These are phyloP conservation scores for Artibeus lituratus DNA, from an alignment of 2,797 vertebrate genomes.

Conservation along the genomic window DNA sequence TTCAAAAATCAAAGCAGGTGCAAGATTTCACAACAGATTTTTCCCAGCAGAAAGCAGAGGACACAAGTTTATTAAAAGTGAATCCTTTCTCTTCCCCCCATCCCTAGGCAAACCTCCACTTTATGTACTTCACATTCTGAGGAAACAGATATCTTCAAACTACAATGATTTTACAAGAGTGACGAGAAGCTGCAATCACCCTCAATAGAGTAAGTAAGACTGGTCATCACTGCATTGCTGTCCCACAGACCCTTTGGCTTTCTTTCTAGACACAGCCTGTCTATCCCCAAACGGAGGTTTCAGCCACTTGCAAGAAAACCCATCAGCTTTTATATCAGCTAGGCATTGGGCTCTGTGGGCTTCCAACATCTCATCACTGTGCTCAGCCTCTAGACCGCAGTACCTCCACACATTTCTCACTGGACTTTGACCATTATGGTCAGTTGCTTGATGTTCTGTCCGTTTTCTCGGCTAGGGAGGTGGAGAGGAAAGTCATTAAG, in stretches of 20 bases:
- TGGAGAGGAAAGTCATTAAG: background rate
- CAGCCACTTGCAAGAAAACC: background rate
- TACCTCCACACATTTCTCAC: background rate
- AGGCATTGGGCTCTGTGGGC: background rate
- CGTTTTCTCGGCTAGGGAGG: background rate
- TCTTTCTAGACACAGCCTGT: background rate
- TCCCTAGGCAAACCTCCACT: background rate
- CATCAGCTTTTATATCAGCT: background rate
- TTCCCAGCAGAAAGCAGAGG: background rate
- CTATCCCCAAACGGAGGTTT: background rate
- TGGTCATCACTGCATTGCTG: background rate
- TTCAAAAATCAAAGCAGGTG: background rate
- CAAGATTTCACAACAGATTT: background rate
- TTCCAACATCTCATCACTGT: background rate
- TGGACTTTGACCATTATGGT: background rate
- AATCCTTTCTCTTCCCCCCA: background rate
- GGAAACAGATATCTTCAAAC: background rate
- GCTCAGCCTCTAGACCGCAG: rapidly evolving
- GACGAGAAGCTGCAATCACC: rapidly evolving
- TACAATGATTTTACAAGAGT: background rate
- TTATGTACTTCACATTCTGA: background rate
- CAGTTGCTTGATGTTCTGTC: background rate
- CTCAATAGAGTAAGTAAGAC: background rate
- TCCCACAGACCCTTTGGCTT: background rate
- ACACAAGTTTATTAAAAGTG: background rate